These are phyloP conservation scores for Myotis lucifugus DNA, from an alignment of 2,113 vertebrate species.

Conservation along the genomic window DNA sequence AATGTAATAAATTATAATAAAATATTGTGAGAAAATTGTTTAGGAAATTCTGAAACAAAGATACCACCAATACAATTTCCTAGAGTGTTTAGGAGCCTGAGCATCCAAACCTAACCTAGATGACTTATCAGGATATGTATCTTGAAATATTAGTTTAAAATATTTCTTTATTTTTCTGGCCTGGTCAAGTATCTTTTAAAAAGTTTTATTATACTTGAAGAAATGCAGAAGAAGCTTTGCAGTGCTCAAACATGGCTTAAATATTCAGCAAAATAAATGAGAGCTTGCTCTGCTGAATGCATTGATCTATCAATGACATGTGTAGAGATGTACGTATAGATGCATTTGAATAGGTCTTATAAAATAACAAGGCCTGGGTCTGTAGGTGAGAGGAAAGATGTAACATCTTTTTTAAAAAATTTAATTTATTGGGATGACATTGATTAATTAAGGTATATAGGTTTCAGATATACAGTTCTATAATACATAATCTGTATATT, in stretches of 20 bases:
- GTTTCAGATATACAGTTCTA: neutral
- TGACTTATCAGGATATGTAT: neutral
- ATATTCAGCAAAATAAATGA: neutral
- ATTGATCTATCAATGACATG: neutral
- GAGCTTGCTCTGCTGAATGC: neutral
- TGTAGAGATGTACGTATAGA: neutral
- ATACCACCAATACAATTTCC: neutral
- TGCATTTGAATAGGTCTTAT: neutral
- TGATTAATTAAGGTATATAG: neutral
- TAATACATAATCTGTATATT: neutral
- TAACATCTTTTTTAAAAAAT: neutral
- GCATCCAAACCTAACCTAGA: neutral
- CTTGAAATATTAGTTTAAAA: constrained; percentile 24
- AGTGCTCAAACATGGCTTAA: neutral
- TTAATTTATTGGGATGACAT: neutral
- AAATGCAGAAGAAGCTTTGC: neutral
- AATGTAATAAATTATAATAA: neutral
- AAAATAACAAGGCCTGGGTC: neutral
- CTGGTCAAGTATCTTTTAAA: neutral
- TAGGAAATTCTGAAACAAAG: neutral
- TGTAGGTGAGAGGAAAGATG: neutral
- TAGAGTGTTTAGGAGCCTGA: neutral
- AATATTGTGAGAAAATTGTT: neutral
- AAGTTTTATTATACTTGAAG: neutral
- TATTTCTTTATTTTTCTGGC: neutral